Evolutionary conservation across 2,113 vertebrate genomes (phyloP), one percentile per base, ranked within the genome.

Genomic region (Rattus norvegicus): DNA sequence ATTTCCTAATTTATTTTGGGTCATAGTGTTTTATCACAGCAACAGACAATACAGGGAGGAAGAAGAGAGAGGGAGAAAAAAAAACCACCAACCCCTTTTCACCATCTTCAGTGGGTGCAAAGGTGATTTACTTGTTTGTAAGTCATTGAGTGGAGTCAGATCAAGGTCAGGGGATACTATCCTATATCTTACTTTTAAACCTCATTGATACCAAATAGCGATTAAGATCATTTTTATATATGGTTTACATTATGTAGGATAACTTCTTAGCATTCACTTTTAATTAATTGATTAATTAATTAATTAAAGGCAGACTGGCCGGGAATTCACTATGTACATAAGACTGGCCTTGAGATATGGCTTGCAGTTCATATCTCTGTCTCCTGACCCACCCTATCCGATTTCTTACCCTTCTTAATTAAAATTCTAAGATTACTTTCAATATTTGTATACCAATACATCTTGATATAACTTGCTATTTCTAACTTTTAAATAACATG

Each of bases 341-440:
- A 65, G 61, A 16, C 83, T 47, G 26, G 39, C 61, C 39, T 86
- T 67, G 24, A 86, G 49, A 39, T 43, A 43, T 43, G 43, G 43
- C 43, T 49, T 86, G 61, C 16, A 67, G 16, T 47, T 84, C 2
- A 10, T 67, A 43, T 47, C 10, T 86, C 43, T 33, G 43, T 17
- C 39, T 67, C 83, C 81, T 28, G 81, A 49, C 30, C 28, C 2
- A 52, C 28, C 10, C 9, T 28, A 17, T 30, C 61, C 69, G 30
- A 8, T 69, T 52, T 96, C 49, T 22, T 81, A 70, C 11, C 52
- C 56, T 39, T 92, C 9, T n/a, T 97, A 81, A 93, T 91, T 88
- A 93, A 96, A 95, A 91, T 75, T 73, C 39, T 69, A 83, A 84
- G 36, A 49, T 5, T 63, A 61, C 19, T 43, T 81, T 81, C 1